Evolutionary conservation across 2,113 vertebrate genomes (phyloP), one percentile per base, ranked within the genome.

Genomic region (Riparia riparia): DNA sequence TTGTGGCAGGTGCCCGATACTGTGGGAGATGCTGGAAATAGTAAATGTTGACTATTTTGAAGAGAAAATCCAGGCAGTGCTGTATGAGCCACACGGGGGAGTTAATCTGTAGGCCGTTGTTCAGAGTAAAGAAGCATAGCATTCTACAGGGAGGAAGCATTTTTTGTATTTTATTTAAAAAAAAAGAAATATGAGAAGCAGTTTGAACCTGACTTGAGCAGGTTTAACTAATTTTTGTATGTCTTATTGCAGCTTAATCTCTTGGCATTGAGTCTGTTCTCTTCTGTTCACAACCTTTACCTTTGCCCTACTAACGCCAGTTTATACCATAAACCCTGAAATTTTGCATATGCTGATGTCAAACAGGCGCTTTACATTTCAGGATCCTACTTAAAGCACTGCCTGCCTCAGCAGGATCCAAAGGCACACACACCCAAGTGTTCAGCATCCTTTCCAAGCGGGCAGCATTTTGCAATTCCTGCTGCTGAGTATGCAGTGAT

Each of bases 401-500:
- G 86, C 77, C 89, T 91, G 92, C 71, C 66, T 68, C 91, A 81
- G 87, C 82, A 84, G 84, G 79, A 83, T 49, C 69, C 76, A 72
- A 19, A 74, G 88, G 24, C 71, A 26, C 79, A 49, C 79, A 17
- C 81, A 29, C 21, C 65, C 82, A 15, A 47, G 81, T 37, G n/a
- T 53, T 82, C 54, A 80, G 85, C 77, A 87, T 83, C 91, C 89
- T 37, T 89, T 94, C 91, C 26, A 18, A 74, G 89, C 41, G 20
- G 88, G 53, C 94, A 80, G 76, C 73, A 42, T 92, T 94, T 96
- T 51, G 21, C 58, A 94, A 78, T 90, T 83, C 74, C 63, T 95
- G 84, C 93, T 97, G 94, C 96, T 96, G 94, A 95, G 97, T 97
- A 73, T 63, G 89, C 96, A 97, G 93, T 79, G 88, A 92, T 89